Percentiles rank a stretch among this genome's conserved stretches.
Conservation (phyloP, 2,797 vertebrate genomes). For the Todus mexicanus region DNA sequence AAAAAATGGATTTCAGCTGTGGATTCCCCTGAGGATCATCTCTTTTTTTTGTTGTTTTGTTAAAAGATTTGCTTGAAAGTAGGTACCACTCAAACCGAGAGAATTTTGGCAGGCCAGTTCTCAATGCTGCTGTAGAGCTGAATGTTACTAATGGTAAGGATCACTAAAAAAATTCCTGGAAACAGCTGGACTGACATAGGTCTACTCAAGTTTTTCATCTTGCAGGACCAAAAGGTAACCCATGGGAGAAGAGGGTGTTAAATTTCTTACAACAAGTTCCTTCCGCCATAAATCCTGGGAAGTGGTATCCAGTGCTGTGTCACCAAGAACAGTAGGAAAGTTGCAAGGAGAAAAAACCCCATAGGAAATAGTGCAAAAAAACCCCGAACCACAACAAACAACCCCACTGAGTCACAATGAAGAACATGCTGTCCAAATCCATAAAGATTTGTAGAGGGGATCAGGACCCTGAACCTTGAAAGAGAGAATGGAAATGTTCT, state of each 20-base stretch:
- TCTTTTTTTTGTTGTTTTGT: too few relatives aligned
- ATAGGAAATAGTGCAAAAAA: background rate
- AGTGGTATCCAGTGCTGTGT: background rate
- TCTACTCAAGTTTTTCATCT: background rate
- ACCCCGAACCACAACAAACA: too few relatives aligned
- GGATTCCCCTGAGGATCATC: background rate
- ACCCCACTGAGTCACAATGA: fast-evolving
- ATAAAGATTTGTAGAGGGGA: background rate
- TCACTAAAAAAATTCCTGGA: background rate
- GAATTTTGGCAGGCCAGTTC: background rate
- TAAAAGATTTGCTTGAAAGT: background rate
- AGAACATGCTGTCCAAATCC: background rate
- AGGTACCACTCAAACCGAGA: background rate
- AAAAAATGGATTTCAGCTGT: background rate
- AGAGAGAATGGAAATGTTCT: background rate
- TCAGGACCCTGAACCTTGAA: background rate
- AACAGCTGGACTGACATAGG: background rate
- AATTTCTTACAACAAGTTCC: background rate
- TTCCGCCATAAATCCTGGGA: background rate
- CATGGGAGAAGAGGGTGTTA: background rate
- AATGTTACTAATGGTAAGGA: background rate
- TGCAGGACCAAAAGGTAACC: background rate
- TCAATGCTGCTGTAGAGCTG: background rate
- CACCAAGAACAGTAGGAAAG: background rate
- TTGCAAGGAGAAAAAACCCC: background rate